phyloP scores from a whole-genome alignment of 2,113 vertebrate species.

The Furnarius figulus region DNA sequence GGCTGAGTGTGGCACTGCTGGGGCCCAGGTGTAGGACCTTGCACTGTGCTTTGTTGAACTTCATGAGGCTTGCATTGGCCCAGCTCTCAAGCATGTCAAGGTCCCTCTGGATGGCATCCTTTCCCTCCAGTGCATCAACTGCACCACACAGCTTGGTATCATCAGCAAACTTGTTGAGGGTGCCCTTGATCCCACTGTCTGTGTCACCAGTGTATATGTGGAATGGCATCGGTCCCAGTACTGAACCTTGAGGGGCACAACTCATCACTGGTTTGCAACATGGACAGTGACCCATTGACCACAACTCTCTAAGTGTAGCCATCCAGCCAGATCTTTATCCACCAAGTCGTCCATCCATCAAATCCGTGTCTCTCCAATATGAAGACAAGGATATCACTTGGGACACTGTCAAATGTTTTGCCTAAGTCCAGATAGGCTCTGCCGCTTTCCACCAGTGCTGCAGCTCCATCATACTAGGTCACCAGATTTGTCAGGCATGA shows the following conservation, averaged over 20 bases:
- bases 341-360: not conserved
- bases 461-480: not conserved
- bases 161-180: not conserved
- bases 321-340: not conserved
- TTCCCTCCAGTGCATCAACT: rapidly evolving
- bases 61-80: not conserved
- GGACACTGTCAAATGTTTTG: not conserved
- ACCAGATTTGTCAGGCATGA: not conserved
- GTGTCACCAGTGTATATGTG: not conserved
- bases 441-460: not conserved
- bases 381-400: rapidly evolving
- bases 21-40: not conserved
- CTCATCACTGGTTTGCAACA: not conserved
- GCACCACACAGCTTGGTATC: no score
- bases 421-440: not conserved
- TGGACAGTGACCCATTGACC: not conserved
- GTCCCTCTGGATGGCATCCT: not conserved
- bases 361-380: not conserved
- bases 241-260: not conserved
- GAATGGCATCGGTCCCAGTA: rapidly evolving
- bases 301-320: rapidly evolving
- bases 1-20: not conserved
- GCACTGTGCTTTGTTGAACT: not conserved
- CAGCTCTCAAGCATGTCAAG: not conserved
- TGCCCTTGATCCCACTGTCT: not conserved